Conservation (phyloP, 1,140 invertebrate genomes). For the Ceratina australensis region DNA sequence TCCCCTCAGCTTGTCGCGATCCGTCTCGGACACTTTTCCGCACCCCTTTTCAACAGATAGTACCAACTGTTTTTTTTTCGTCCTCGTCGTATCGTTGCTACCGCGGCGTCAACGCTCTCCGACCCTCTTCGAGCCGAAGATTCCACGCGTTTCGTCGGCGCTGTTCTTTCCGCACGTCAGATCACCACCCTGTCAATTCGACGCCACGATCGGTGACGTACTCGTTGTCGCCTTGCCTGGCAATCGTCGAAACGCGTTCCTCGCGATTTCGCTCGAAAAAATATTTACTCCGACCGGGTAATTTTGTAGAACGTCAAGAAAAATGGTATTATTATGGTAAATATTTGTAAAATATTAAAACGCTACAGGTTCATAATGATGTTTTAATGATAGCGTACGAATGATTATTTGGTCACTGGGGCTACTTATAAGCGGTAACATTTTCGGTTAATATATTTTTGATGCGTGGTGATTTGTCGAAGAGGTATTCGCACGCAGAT, state of each 20-base stretch:
- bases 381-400: too few relatives aligned
- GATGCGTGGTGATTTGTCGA: background rate
- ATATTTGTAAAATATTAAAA: too few relatives aligned
- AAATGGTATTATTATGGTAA: too few relatives aligned
- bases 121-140: slow-evolving; percentile 6
- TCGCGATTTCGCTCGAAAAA: slow-evolving; percentile 11
- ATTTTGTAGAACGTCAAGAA: background rate
- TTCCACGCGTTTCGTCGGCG: slow-evolving; percentile 39
- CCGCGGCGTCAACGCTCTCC: slow-evolving; percentile 49
- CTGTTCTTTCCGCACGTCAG: slow-evolving; percentile 19
- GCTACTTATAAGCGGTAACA: too few relatives aligned
- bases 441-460: background rate
- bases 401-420: too few relatives aligned
- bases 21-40: slow-evolving; percentile 23
- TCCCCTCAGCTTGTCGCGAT: slow-evolving; percentile 33
- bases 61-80: background rate
- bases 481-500: background rate
- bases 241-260: slow-evolving; percentile 6
- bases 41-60: slow-evolving; percentile 19
- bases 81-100: slow-evolving; percentile 42
- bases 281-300: background rate
- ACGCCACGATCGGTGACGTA: slow-evolving; percentile 53
- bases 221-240: slow-evolving; percentile 7
- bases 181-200: slow-evolving; percentile 51
- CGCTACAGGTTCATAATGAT: too few relatives aligned